A percentile compares a stretch with the other conserved stretches of the same genome.
Conservation (phyloP, 2,797 vertebrate species). For the Betta splendens region DNA sequence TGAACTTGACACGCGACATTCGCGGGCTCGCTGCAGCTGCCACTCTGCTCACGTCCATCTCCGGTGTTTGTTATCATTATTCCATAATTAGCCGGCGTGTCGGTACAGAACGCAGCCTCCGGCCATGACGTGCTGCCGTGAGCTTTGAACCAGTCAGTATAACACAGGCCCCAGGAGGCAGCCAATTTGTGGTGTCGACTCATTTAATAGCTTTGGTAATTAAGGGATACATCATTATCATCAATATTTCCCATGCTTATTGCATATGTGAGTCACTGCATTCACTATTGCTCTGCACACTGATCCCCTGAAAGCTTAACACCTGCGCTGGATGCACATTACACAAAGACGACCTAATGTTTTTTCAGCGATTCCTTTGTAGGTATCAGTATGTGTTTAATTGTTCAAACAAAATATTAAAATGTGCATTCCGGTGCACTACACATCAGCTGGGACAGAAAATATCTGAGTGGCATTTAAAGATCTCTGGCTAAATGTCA, state of each 20-base stretch:
- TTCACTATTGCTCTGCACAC: constrained; percentile 4
- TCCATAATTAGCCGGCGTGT: constrained; percentile 68
- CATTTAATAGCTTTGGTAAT: constrained; percentile 69
- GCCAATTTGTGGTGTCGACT: constrained; percentile 53
- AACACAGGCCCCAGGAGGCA: constrained; percentile 42
- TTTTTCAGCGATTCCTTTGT: not conserved
- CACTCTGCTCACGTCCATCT: constrained; percentile 44
- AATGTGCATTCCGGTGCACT: no score
- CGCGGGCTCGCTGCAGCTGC: constrained; percentile 35
- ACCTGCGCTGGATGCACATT: no score
- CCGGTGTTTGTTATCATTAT: constrained; percentile 55
- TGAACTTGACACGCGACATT: constrained; percentile 46
- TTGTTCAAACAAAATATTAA: not conserved
- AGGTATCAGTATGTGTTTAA: not conserved
- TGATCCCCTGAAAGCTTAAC: constrained; percentile 5
- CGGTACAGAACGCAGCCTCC: constrained; percentile 61
- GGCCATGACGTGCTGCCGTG: constrained; percentile 63
- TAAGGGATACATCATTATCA: constrained; percentile 46
- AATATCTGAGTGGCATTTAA: constrained; percentile 76
- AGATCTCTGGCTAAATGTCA: constrained; percentile 62
- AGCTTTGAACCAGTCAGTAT: constrained; percentile 63
- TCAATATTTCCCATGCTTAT: constrained; percentile 37
- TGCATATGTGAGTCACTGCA: constrained; percentile 21
- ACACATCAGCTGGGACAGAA: no score
- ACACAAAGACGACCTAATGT: not conserved